Percentiles rank a stretch among this genome's conserved stretches.
Conservation (phyloP, 1,140 invertebrate species). For the Drosophila pectinifera region DNA sequence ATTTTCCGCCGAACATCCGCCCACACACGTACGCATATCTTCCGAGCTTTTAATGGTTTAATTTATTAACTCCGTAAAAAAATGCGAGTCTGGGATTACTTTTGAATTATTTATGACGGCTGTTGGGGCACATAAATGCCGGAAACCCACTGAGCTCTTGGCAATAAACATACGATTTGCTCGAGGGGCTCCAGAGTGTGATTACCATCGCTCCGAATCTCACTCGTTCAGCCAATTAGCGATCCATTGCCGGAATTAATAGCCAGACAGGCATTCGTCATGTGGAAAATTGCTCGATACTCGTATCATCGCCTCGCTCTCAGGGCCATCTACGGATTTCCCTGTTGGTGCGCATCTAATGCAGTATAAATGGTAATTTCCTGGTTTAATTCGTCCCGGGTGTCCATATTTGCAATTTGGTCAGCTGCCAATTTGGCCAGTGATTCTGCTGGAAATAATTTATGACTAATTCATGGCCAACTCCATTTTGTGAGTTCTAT, state of each 20-base stretch:
- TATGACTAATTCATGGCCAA: conserved; percentile 23
- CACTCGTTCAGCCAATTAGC: conserved; percentile 34
- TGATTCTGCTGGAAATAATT: conserved; percentile 21
- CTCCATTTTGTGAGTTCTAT: conserved; percentile 1
- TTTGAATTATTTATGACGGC: conserved; percentile 49
- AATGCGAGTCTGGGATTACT: conserved; percentile 44
- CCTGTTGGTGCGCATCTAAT: conserved; percentile 58
- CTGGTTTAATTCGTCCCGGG: conserved; percentile 55
- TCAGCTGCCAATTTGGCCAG: conserved; percentile 6
- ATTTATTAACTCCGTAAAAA: conserved; percentile 67
- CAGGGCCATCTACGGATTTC: conserved; percentile 17
- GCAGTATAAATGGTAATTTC: conserved; percentile 72
- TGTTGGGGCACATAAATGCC: conserved; percentile 32
- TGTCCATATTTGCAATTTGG: conserved; percentile 48
- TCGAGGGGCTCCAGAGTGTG: conserved; percentile 12
- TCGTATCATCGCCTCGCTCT: conserved; percentile 5
- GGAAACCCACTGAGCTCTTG: conserved; percentile 6
- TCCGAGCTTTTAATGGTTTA: conserved; percentile 51
- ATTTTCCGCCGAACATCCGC: too few relatives aligned
- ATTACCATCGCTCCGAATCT: conserved; percentile 23
- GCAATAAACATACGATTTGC: conserved; percentile 33
- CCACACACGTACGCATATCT: conserved; percentile 37
- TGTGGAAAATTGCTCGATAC: conserved; percentile 38
- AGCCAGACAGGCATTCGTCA: conserved; percentile 33
- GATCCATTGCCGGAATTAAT: conserved; percentile 31